Evolutionary conservation across 1,140 invertebrate genomes (phyloP).

Genomic region (Nylanderia fulva): DNA sequence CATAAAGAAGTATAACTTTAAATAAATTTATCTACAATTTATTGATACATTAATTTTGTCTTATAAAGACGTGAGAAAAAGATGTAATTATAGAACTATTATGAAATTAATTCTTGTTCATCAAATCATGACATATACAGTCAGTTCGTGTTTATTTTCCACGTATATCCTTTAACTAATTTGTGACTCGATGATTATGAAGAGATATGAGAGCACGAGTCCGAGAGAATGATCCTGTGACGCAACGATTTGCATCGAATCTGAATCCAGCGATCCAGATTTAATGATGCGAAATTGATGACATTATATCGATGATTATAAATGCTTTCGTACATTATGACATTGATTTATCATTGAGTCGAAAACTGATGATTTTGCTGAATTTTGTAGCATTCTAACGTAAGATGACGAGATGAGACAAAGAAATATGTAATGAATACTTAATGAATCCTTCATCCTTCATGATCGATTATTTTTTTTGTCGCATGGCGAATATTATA

Average conservation of each 20-base stretch:
- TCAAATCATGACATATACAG: too few species aligned
- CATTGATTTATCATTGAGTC: background rate
- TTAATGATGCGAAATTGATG: conserved; percentile 11
- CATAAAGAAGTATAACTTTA: too few species aligned
- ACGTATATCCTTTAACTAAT: background rate
- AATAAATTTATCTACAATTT: too few species aligned
- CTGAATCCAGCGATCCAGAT: background rate
- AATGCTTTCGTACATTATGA: background rate
- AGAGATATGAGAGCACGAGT: background rate
- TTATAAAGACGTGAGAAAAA: too few species aligned
- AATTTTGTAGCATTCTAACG: too few species aligned
- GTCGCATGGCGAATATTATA: conserved; percentile 23
- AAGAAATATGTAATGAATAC: background rate
- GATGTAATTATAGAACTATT: too few species aligned
- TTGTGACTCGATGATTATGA: conserved; percentile 13
- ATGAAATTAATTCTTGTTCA: too few species aligned
- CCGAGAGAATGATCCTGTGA: conserved; percentile 3
- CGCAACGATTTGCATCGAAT: background rate
- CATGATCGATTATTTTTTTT: conserved; percentile 27
- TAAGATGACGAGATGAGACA: conserved; percentile 17
- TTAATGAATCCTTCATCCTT: conserved; percentile 7
- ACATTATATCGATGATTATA: background rate
- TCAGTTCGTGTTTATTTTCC: background rate
- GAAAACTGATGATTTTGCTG: background rate
- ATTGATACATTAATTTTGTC: too few species aligned